phyloP scores from a whole-genome alignment of 1,140 invertebrate species.

The Drosophila suzukii region DNA sequence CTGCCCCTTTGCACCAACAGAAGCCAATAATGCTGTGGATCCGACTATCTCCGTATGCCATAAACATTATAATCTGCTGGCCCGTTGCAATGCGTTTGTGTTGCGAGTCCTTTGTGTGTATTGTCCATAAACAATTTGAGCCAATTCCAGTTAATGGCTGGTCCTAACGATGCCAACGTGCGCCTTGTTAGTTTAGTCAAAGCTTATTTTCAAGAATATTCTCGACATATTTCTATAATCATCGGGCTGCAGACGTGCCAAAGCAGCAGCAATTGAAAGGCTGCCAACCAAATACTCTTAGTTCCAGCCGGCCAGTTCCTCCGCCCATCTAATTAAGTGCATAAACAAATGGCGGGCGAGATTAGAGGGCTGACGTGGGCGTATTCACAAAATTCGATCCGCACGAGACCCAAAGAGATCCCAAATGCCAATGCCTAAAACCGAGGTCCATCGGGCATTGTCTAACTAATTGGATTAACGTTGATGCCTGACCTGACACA shows the following conservation, averaged over 20 bases:
- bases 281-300: constrained; percentile 18
- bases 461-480: constrained; percentile 73
- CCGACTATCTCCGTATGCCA: neutral
- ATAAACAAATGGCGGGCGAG: constrained; percentile 49
- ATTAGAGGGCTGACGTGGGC: constrained; percentile 23
- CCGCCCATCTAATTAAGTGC: constrained; percentile 52
- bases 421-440: constrained; percentile 14
- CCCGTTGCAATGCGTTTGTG: constrained; percentile 19
- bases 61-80: constrained; percentile 35
- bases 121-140: constrained; percentile 45
- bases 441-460: constrained; percentile 37
- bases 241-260: constrained; percentile 35
- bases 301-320: constrained; percentile 7
- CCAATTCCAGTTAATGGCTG: constrained; percentile 47
- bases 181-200: constrained; percentile 44
- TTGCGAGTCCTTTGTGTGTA: constrained; percentile 20
- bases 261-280: constrained; percentile 29
- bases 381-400: constrained; percentile 35
- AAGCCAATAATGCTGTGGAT: constrained; percentile 24
- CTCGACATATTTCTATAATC: constrained; percentile 50
- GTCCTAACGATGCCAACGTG: constrained; percentile 42
- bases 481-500: constrained; percentile 63
- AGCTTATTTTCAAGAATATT: constrained; percentile 30
- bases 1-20: neutral
- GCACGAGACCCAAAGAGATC: constrained; percentile 37